A percentile compares a stretch with the other conserved stretches of the same genome.
phyloP scores from a whole-genome alignment of 2,797 vertebrate species.

The Microctenopoma lineatum region DNA sequence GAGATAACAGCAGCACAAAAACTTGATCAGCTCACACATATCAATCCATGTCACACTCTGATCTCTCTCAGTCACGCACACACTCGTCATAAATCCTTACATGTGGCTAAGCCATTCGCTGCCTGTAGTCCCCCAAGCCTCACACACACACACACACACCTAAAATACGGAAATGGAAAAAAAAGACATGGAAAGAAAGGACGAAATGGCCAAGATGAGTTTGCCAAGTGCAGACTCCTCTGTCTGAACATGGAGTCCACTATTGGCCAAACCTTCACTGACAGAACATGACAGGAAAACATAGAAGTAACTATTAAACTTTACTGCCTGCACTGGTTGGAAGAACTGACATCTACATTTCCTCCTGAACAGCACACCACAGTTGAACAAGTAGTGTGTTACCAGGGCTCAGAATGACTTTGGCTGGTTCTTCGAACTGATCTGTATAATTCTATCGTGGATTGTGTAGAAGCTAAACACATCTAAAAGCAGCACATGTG shows the following conservation, averaged over 20 bases:
- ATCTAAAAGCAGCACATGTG: background rate
- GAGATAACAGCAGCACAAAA: conserved; percentile 55
- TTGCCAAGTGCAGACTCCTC: background rate
- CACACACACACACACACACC: conserved; percentile 32
- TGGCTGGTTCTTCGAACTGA: background rate
- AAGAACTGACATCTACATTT: background rate
- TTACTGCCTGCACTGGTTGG: no score
- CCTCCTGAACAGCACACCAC: background rate
- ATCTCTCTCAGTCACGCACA: conserved; percentile 57
- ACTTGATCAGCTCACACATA: conserved; percentile 65
- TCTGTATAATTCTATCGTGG: background rate
- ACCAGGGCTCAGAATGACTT: no score
- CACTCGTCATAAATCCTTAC: conserved; percentile 61
- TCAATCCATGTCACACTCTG: conserved; percentile 66
- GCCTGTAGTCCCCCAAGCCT: conserved; percentile 50
- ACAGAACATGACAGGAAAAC: background rate
- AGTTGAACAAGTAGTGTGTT: background rate
- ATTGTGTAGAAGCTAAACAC: background rate
- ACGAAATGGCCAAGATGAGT: conserved; percentile 3
- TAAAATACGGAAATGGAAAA: conserved; percentile 38
- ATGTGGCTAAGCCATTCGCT: conserved; percentile 69
- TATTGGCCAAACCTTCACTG: background rate
- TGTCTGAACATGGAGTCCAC: background rate
- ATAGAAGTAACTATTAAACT: background rate
- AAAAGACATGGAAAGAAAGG: background rate